Percentiles rank a stretch among this genome's conserved stretches.
Conservation (phyloP, 1,140 invertebrate species). For the Drosophila virilis region DNA sequence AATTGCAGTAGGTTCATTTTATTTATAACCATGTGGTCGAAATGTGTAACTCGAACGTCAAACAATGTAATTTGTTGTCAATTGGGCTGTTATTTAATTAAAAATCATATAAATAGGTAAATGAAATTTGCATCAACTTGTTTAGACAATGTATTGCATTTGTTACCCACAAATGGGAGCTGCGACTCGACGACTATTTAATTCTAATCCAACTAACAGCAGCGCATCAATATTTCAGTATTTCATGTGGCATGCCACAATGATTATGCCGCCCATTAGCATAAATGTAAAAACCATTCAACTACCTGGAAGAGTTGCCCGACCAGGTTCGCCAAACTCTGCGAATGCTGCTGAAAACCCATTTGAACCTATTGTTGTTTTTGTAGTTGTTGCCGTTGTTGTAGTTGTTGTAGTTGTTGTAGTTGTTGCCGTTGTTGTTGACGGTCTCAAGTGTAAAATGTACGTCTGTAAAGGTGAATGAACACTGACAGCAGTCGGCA, state of each 20-base stretch:
- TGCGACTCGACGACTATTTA: not conserved
- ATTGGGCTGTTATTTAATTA: conserved; percentile 7
- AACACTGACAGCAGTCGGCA: conserved; percentile 25
- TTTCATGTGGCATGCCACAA: conserved; percentile 30
- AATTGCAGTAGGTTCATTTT: conserved; percentile 32
- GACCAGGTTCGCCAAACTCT: conserved; percentile 17
- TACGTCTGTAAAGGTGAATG: conserved; percentile 49
- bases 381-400: conserved; percentile 13
- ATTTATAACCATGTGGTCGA: conserved; percentile 13
- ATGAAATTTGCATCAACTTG: not conserved
- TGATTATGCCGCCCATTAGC: conserved; percentile 45
- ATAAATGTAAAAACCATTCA: conserved; percentile 34
- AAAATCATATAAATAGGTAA: not conserved
- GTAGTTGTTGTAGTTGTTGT: conserved; percentile 14
- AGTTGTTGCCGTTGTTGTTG: conserved; percentile 12
- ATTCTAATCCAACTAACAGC: not conserved
- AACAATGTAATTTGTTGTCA: conserved; percentile 22
- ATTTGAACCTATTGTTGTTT: conserved; percentile 36
- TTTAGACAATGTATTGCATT: conserved; percentile 6
- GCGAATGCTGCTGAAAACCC: conserved; percentile 13
- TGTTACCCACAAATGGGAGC: not conserved
- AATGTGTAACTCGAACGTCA: conserved; percentile 5
- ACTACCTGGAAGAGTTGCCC: conserved; percentile 8
- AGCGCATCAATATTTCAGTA: conserved; percentile 15
- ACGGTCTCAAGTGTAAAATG: conserved; percentile 43